Percentiles rank a stretch among this genome's conserved stretches.
phyloP scores from a whole-genome alignment of 2,113 vertebrate genomes.

The Pterocles orientalis region DNA sequence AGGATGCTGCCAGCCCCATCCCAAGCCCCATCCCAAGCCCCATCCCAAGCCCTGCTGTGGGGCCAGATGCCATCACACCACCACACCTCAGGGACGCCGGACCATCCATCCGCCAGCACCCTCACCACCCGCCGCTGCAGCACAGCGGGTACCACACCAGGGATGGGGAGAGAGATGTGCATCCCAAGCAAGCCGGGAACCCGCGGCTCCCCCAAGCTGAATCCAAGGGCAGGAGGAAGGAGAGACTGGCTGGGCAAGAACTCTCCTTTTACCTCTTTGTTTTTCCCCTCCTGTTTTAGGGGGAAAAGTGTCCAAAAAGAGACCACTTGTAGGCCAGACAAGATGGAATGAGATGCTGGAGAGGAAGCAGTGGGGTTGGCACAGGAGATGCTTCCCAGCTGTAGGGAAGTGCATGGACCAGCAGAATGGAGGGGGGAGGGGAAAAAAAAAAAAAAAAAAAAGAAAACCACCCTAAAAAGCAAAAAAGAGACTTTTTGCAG shows the following conservation, averaged over 20 bases:
- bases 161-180: neutral
- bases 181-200: neutral
- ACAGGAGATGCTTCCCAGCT: neutral
- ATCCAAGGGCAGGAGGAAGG: neutral
- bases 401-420: rapidly evolving
- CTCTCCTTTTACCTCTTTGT: neutral
- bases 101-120: neutral
- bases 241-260: neutral
- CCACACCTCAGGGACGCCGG: neutral
- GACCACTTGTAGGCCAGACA: neutral
- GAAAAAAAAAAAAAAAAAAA: neutral
- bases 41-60: no score
- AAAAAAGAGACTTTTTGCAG: neutral
- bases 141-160: no score
- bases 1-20: neutral
- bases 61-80: neutral
- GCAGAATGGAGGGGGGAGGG: neutral
- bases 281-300: neutral
- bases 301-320: neutral
- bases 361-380: neutral
- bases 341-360: neutral
- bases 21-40: no score
- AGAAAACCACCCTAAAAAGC: neutral
- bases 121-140: neutral
- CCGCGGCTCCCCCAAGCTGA: neutral